Evolutionary conservation across 2,888 invertebrate genomes (phyloP).

Genomic region (Pristionchus arcanus): DNA sequence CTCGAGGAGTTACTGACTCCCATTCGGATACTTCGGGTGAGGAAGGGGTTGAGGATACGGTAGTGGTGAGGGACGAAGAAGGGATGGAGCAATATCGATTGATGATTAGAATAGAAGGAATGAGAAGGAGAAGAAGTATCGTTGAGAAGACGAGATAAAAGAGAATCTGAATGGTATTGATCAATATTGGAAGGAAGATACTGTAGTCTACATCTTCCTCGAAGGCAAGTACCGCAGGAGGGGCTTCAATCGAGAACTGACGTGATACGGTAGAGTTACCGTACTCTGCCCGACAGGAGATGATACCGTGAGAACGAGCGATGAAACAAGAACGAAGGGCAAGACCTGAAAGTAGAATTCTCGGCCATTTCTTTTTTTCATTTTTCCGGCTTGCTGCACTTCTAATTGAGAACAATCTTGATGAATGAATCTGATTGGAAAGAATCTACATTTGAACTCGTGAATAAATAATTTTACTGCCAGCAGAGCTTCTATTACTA

Average conservation of each 20-base stretch:
- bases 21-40: slow-evolving; percentile 26
- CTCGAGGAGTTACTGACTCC: slow-evolving; percentile 40
- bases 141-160: slow-evolving; percentile 32
- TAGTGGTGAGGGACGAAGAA: not conserved
- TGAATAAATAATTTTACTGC: no score
- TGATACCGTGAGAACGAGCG: not conserved
- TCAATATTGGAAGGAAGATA: not conserved
- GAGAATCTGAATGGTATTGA: slow-evolving; percentile 16
- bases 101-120: slow-evolving; percentile 1
- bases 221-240: slow-evolving; percentile 30
- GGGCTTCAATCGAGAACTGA: not conserved
- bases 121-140: not conserved
- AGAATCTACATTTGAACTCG: no score
- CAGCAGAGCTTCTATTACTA: no score
- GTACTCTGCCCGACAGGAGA: slow-evolving; percentile 8
- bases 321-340: slow-evolving; percentile 3
- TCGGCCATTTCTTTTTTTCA: no score
- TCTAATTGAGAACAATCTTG: no score
- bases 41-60: not conserved
- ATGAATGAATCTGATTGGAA: no score
- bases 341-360: not conserved
- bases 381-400: no score
- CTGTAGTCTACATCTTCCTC: not conserved
- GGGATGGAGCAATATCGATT: slow-evolving; percentile 36
- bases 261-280: slow-evolving; percentile 23